Percentiles rank a stretch among this genome's conserved stretches.
phyloP scores from a whole-genome alignment of 1,140 invertebrate genomes.

The Drosophila ironensis region DNA sequence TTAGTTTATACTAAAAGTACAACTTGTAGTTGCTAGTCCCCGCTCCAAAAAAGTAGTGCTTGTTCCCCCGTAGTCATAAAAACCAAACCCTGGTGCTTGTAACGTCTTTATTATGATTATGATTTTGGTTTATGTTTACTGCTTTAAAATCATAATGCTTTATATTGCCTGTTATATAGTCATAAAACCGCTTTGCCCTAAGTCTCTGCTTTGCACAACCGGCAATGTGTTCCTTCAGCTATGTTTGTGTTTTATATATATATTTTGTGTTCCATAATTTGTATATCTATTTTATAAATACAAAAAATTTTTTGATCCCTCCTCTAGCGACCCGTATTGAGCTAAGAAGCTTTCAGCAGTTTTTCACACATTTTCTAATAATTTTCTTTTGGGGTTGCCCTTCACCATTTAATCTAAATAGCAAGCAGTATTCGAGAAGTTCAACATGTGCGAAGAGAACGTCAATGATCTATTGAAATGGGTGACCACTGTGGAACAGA shows the following conservation, averaged over 20 bases:
- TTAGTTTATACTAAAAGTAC: slow-evolving; percentile 69
- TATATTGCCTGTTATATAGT: slow-evolving; percentile 28
- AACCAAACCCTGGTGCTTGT: slow-evolving; percentile 54
- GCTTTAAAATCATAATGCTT: slow-evolving; percentile 25
- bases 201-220: slow-evolving; percentile 32
- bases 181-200: slow-evolving; percentile 13
- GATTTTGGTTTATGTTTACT: slow-evolving; percentile 47
- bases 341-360: slow-evolving; percentile 6
- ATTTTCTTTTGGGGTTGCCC: not conserved
- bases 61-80: slow-evolving; percentile 46
- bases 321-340: slow-evolving; percentile 35
- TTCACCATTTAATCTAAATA: slow-evolving; percentile 78
- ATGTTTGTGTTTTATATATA: slow-evolving; percentile 73
- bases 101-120: slow-evolving; percentile 43
- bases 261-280: slow-evolving; percentile 62
- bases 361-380: slow-evolving; percentile 5
- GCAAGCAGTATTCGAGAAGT: slow-evolving; percentile 97
- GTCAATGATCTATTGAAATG: slow-evolving; percentile 93
- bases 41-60: slow-evolving; percentile 55
- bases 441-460: slow-evolving; percentile 93
- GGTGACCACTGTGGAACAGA: slow-evolving; percentile 93
- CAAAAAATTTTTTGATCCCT: slow-evolving; percentile 6
- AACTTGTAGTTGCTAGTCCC: slow-evolving; percentile 51
- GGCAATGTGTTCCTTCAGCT: slow-evolving; percentile 62
- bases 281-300: slow-evolving; percentile 19